Conservation (phyloP, 2,888 invertebrate genomes). For the Melieria crassipennis region DNA sequence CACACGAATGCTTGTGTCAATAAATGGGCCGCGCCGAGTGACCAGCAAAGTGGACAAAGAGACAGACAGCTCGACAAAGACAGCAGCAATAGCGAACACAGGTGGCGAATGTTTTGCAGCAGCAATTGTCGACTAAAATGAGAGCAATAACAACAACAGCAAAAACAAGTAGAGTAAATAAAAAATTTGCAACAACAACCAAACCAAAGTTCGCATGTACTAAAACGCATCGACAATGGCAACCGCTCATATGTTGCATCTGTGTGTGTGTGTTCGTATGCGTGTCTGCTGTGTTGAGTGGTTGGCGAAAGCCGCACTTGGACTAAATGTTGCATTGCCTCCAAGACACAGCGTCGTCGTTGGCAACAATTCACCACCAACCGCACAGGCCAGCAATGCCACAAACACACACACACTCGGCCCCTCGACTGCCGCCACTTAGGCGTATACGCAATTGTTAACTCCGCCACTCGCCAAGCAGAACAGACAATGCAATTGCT, state of each 20-base stretch:
- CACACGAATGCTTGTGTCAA: too few relatives aligned
- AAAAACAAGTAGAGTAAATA: not conserved
- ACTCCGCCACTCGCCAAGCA: too few relatives aligned
- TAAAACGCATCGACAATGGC: not conserved
- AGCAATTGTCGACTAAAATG: not conserved
- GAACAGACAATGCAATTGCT: too few relatives aligned
- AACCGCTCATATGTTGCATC: not conserved
- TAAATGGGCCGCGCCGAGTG: too few relatives aligned
- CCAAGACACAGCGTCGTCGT: not conserved
- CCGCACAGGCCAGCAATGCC: too few relatives aligned
- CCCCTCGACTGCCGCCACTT: too few relatives aligned
- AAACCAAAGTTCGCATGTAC: not conserved
- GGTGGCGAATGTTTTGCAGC: not conserved
- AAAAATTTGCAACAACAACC: not conserved
- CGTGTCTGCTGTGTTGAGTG: not conserved
- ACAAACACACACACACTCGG: too few relatives aligned
- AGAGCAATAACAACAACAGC: not conserved
- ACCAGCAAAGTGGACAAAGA: too few relatives aligned
- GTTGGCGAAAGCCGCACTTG: not conserved
- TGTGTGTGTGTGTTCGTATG: constrained; percentile 1
- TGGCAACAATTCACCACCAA: too few relatives aligned
- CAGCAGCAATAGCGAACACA: not conserved
- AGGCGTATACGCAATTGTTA: too few relatives aligned
- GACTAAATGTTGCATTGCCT: not conserved
- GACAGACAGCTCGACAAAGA: too few relatives aligned